A percentile compares a stretch with the other conserved stretches of the same genome.
Evolutionary conservation across 2,888 invertebrate species (phyloP).

Genomic region (Microdon myrmicae): DNA sequence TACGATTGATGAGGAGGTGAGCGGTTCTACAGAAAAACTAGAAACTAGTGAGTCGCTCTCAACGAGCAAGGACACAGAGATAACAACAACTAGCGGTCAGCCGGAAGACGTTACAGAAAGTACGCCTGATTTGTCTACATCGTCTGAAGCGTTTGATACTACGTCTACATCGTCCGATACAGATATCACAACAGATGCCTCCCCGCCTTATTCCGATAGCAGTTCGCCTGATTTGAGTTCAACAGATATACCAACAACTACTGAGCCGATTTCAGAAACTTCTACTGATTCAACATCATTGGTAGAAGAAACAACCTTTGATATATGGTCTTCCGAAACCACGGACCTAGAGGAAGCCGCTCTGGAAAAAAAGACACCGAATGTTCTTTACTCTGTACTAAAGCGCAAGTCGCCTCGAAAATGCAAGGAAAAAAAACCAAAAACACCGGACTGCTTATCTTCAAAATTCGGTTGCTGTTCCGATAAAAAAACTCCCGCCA

Average conservation of each 20-base stretch:
- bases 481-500: conserved; percentile 79
- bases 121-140: conserved; percentile 8
- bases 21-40: too few species aligned
- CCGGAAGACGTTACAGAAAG: conserved; percentile 13
- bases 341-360: conserved; percentile 53
- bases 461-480: conserved; percentile 86
- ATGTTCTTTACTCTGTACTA: conserved; percentile 69
- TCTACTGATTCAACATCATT: conserved; percentile 51
- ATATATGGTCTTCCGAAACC: conserved; percentile 63
- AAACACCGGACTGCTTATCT: conserved; percentile 69
- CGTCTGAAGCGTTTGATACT: conserved; percentile 16
- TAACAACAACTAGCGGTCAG: neutral
- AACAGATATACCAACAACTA: conserved; percentile 12
- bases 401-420: conserved; percentile 67
- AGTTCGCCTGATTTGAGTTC: conserved; percentile 21
- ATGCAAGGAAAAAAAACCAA: conserved; percentile 70
- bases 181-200: neutral
- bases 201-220: conserved; percentile 7
- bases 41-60: too few species aligned
- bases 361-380: conserved; percentile 70
- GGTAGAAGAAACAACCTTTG: conserved; percentile 59
- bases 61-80: conserved; percentile 2
- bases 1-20: neutral
- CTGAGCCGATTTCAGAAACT: conserved; percentile 11
- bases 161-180: conserved; percentile 5